Evolutionary conservation across 2,888 invertebrate species (phyloP), one percentile per base, ranked within the genome.

Genomic region (Agrotis puta): DNA sequence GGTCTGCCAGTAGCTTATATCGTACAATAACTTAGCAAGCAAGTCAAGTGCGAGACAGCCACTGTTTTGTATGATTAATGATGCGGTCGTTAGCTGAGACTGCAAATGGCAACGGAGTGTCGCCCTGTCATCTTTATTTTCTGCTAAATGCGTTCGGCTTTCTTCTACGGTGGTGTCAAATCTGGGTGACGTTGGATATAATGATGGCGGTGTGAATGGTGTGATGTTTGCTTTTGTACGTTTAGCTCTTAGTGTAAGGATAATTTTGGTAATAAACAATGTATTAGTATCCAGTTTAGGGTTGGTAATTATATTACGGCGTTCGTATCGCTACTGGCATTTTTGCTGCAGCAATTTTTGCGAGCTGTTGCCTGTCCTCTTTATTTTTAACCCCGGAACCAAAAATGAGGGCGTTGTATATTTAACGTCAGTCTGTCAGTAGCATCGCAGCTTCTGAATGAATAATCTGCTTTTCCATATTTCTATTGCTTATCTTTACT

Each of bases 41-140:
- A 86, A 92, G 88, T 89, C 87, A 88, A 90, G 90, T 88, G 85
- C 83, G 84, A 86, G 90, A 90, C 91, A 87, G 88, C 84, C 87
- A 87, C 89, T 90, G 90, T 90, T 91, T 89, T 89, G 88, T 92
- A 89, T 94, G 92, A 93, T 94, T 93, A 93, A 94, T 94, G 92
- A 88, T 83, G 80, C 74, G 88, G 89, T 92, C 93, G 92, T 92
- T 93, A 93, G 90, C 84, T 80, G 80, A 78, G 87, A 88, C 91
- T 93, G 94, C 88, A 88, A 91, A 89, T 92, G 91, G 91, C 92
- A 92, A 88, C 89, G 72, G 85, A 88, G 89, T 88, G 90, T 88
- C 89, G 91, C 91, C 92, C 92, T 88, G 90, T 88, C 89, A 91
- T 91, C 92, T 92, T 92, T 91, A 92, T 92, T 87, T 91, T 88